These are phyloP conservation scores for Cyanistes caeruleus DNA, from an alignment of 2,113 vertebrate genomes.

Conservation along the genomic window DNA sequence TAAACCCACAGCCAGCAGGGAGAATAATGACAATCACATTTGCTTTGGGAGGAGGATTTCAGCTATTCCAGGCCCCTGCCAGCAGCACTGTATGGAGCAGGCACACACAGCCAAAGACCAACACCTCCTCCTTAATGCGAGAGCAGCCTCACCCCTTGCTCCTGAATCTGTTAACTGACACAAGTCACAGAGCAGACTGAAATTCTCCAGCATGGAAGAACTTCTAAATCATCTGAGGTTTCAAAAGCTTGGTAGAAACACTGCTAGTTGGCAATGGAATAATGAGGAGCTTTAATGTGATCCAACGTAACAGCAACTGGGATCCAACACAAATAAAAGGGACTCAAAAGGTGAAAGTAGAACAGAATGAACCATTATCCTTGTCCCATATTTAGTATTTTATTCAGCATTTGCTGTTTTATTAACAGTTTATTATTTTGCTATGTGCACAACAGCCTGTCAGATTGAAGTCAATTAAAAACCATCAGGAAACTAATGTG, in stretches of 20 bases:
- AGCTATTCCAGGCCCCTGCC: background rate
- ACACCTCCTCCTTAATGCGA: background rate
- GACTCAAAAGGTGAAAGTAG: background rate
- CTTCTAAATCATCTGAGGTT: background rate
- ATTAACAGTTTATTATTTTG: background rate
- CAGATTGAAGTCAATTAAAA: background rate
- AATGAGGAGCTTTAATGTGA: background rate
- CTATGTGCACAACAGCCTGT: background rate
- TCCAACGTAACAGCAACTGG: accelerated
- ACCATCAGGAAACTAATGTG: background rate
- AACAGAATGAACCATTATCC: background rate
- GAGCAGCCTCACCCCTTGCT: background rate
- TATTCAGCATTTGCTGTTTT: background rate
- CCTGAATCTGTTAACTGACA: background rate
- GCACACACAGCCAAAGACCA: background rate
- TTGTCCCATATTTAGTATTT: background rate
- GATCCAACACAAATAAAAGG: background rate
- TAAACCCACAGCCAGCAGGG: background rate
- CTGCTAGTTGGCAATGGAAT: background rate
- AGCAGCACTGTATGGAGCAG: background rate
- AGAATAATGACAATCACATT: background rate
- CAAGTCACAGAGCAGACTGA: background rate
- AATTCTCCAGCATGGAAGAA: background rate
- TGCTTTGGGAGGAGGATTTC: background rate
- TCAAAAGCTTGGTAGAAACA: background rate